Conservation (phyloP, 2,888 invertebrate species). For the Dendrolimus houi region DNA sequence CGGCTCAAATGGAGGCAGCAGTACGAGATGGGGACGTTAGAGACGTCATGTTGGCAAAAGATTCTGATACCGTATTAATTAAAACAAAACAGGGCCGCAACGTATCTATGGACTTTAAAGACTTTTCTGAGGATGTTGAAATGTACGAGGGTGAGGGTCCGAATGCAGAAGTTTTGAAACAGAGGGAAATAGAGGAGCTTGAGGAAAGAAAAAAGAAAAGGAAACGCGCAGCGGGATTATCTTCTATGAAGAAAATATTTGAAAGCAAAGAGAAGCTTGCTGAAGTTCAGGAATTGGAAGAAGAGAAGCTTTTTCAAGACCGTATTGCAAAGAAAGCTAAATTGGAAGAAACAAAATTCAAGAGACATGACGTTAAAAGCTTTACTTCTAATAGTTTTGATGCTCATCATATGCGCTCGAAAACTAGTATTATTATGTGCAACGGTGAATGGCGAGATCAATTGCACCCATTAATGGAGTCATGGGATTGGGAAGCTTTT, state of each 20-base stretch:
- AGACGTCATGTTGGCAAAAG: slow-evolving; percentile 85
- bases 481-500: slow-evolving; percentile 80
- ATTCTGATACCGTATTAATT: slow-evolving; percentile 83
- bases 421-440: slow-evolving; percentile 66
- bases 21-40: slow-evolving; percentile 86
- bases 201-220: slow-evolving; percentile 74
- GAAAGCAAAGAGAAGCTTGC: slow-evolving; percentile 85
- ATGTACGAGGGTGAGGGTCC: slow-evolving; percentile 85
- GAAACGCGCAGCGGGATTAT: slow-evolving; percentile 79
- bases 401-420: slow-evolving; percentile 66
- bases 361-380: slow-evolving; percentile 64
- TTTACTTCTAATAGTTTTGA: slow-evolving; percentile 68
- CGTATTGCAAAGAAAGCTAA: slow-evolving; percentile 58
- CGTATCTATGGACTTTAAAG: slow-evolving; percentile 83
- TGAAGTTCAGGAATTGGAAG: slow-evolving; percentile 77
- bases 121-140: slow-evolving; percentile 74
- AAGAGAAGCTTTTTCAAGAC: slow-evolving; percentile 62
- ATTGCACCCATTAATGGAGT: slow-evolving; percentile 78
- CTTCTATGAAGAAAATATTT: slow-evolving; percentile 82
- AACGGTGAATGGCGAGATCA: slow-evolving; percentile 78
- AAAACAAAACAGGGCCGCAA: slow-evolving; percentile 84
- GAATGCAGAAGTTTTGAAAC: slow-evolving; percentile 77
- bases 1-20: slow-evolving; percentile 84
- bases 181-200: slow-evolving; percentile 74
- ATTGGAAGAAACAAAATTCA: slow-evolving; percentile 53